phyloP scores from a whole-genome alignment of 2,113 vertebrate species.

The Merops nubicus region DNA sequence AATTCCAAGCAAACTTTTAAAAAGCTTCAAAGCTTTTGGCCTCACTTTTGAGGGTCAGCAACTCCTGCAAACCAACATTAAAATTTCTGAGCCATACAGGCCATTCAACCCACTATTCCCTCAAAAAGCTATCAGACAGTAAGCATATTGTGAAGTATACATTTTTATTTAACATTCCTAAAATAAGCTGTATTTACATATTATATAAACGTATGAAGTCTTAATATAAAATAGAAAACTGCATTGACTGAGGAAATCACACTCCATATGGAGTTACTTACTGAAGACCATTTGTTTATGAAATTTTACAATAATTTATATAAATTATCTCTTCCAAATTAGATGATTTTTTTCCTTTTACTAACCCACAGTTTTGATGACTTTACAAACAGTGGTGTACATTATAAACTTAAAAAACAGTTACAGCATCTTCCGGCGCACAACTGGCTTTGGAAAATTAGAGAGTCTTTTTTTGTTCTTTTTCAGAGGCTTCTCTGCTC shows the following conservation, averaged over 20 bases:
- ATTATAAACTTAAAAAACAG: constrained; percentile 79
- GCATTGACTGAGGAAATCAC: constrained; percentile 77
- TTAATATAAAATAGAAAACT: constrained; percentile 85
- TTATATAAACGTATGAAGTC: constrained; percentile 87
- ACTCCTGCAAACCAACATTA: constrained; percentile 7
- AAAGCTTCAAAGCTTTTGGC: background rate
- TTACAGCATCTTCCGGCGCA: constrained; percentile 89
- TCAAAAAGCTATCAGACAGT: constrained; percentile 79
- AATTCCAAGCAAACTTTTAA: constrained; percentile 3
- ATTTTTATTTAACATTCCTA: constrained; percentile 93
- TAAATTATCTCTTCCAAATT: constrained; percentile 86
- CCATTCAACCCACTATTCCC: constrained; percentile 32
- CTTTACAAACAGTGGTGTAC: constrained; percentile 77
- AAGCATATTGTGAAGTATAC: constrained; percentile 76
- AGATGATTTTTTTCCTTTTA: constrained; percentile 58
- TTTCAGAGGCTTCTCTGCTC: constrained; percentile 67
- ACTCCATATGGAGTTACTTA: constrained; percentile 80
- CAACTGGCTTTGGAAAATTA: constrained; percentile 89
- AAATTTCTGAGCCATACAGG: background rate
- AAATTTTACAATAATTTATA: constrained; percentile 89
- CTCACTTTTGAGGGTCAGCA: background rate
- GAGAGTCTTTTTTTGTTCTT: constrained; percentile 81
- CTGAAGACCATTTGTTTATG: constrained; percentile 78
- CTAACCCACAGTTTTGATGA: constrained; percentile 74
- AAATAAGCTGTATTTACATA: constrained; percentile 90